Evolutionary conservation across 2,888 invertebrate species (phyloP), one percentile per base, ranked within the genome.

Genomic region (Eilema caniola): DNA sequence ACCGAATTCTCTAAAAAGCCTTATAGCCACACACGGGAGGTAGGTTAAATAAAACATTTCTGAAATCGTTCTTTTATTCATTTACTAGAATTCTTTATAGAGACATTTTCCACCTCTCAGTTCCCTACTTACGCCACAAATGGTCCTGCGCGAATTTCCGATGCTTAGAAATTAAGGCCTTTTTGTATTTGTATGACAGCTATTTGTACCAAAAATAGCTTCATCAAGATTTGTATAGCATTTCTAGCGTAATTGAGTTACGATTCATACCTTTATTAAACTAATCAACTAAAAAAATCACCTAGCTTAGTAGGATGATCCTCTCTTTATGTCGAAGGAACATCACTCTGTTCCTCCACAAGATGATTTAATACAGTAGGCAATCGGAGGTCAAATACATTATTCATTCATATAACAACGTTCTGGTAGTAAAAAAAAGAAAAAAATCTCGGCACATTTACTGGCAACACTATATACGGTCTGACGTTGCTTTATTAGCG

Each of bases 41-140:
- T 72, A 31, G 62, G 66, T 68, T 80, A 78, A 72, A 81, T 81
- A 81, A 82, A 80, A 75, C 75, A 81, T 80, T 66, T 24, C 14
- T 20, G 37, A 31, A 66, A 67, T 75, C 77, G 71, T 80, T 72
- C 75, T 82, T 80, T 81, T 81, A 81, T 81, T 81, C 78, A 82
- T 75, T 70, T 66, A 67, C 75, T 65, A 60, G 72, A 72, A 70
- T 75, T 70, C 74, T 82, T 80, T 82, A 81, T 82, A 80, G 73
- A 66, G 66, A 73, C 67, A 77, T 75, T 81, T 82, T 41, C 69
- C 63, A 70, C 66, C 59, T 74, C 69, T 68, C 66, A 71, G 62
- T 70, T 53, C 31, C 62, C 53, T 53, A 63, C 59, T 62, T 71
- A 66, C 23, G 53, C 1, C 56, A 62, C 37, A 72, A 80, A 77